Base-by-base conservation (phyloP, 2,113 vertebrate species). In the Tricholaema leucomelas region DNA sequence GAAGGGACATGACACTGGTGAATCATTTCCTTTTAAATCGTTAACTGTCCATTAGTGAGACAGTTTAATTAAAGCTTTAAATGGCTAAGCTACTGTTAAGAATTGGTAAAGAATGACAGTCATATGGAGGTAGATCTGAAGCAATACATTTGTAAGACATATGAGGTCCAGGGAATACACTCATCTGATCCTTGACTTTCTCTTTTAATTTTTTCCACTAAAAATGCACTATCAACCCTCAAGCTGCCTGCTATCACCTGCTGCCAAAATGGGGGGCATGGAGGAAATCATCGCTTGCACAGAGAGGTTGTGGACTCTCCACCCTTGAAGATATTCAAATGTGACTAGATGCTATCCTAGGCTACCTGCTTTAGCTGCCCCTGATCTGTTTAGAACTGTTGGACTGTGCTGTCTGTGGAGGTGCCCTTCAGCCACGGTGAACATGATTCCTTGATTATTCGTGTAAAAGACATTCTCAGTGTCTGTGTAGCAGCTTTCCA, bases 1-100 rank as follows among this genome's bases (percentile, higher is more conserved):
- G 59, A 40, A 87, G 85, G 76, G 66, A 94, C 70, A 69, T 72
- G 78, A 92, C 93, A 91, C 24, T 94, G 55, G 72, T 81, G 73
- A 79, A 93, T 94, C 93, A 59, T 88, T 96, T 90, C 73, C 84
- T 95, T 93, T 94, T 91, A 92, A 93, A 94, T 93, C 84, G 85
- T 87, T 89, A 94, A 90, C 82, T 93, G 66, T 93, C 92, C 86
- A 93, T 92, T 96, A 95, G 55, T 18, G 35, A 93, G 82, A 81
- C 79, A 76, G 70, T 91, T 96, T 95, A 95, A 96, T 93, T 96
- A 94, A 87, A 89, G 46, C 76, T 76, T 93, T 93, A 72, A 88
- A 92, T 93, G 36, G 13, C 69, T 87, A 86, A 92, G 56, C 23
- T 71, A 19, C 65, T 81, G 31, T 28, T 79, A 87, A 85, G 85